A percentile compares a stretch with the other conserved stretches of the same genome.
phyloP scores from a whole-genome alignment of 2,888 invertebrate species.

The Lepetodrilus schrolli region DNA sequence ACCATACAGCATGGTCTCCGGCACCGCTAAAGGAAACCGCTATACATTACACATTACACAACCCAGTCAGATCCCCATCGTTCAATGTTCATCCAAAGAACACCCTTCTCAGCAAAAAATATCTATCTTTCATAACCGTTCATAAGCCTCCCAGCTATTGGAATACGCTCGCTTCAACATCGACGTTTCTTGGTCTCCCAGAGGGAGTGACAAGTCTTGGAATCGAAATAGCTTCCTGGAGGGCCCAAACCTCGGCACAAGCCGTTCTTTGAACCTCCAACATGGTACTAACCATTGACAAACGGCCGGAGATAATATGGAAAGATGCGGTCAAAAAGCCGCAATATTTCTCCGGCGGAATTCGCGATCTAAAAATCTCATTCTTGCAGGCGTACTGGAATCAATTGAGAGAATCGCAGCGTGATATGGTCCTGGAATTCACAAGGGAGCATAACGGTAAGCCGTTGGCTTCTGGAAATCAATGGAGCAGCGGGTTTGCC shows the following conservation, averaged over 20 bases:
- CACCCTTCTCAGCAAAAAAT: not conserved
- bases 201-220: not conserved
- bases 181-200: not conserved
- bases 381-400: not conserved
- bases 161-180: constrained; percentile 9
- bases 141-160: constrained; percentile 8
- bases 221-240: constrained; percentile 13
- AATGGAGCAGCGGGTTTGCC: not conserved
- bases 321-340: not conserved
- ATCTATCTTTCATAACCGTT: constrained; percentile 13
- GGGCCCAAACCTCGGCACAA: not conserved
- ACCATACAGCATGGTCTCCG: too few species aligned
- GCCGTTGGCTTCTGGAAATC: constrained; percentile 1
- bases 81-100: not conserved
- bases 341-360: not conserved
- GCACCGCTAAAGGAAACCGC: too few species aligned
- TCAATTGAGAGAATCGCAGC: not conserved
- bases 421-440: not conserved
- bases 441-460: not conserved
- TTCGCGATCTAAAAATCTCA: constrained; percentile 8
- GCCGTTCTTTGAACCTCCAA: not conserved
- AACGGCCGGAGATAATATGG: not conserved
- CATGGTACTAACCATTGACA: not conserved
- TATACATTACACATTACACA: not conserved
- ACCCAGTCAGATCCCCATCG: not conserved